A percentile compares a stretch with the other conserved stretches of the same genome.
Evolutionary conservation across 2,888 invertebrate species (phyloP).

Genomic region (Morpho helenor): DNA sequence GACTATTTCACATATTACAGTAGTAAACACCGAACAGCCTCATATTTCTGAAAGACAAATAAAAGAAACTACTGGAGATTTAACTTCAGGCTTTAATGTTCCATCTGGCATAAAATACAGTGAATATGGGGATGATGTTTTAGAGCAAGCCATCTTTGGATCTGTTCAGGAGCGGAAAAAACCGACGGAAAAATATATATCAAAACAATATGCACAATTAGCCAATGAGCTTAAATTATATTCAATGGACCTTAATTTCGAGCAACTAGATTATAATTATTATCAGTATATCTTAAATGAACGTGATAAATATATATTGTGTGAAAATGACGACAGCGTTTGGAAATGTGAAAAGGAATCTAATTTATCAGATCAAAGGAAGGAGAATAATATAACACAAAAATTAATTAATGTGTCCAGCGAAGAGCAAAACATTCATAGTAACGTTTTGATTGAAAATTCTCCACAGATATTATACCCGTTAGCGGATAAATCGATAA

Average conservation of each 20-base stretch:
- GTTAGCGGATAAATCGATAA: neutral
- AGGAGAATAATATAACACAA: neutral
- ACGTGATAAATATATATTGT: slow-evolving; percentile 21
- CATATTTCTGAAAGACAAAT: too few species aligned
- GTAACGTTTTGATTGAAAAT: too few species aligned
- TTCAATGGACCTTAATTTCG: slow-evolving; percentile 50
- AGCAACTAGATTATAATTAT: slow-evolving; percentile 55
- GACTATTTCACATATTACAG: too few species aligned
- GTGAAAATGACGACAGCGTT: neutral
- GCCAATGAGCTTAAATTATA: slow-evolving; percentile 59
- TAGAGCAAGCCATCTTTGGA: slow-evolving; percentile 81
- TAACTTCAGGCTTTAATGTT: slow-evolving; percentile 5
- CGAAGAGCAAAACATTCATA: too few species aligned
- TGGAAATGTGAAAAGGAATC: too few species aligned
- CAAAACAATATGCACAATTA: slow-evolving; percentile 53
- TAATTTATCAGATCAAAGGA: too few species aligned
- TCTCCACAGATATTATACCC: too few species aligned
- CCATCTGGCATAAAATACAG: slow-evolving; percentile 5
- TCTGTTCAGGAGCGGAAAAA: slow-evolving; percentile 79
- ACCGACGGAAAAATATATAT: slow-evolving; percentile 29
- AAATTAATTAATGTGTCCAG: too few species aligned
- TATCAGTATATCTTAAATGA: slow-evolving; percentile 39
- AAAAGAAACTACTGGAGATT: neutral
- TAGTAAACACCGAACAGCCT: too few species aligned
- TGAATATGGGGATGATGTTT: slow-evolving; percentile 35